Evolutionary conservation across 2,797 vertebrate genomes (phyloP).

Genomic region (Bovichtus diacanthus): DNA sequence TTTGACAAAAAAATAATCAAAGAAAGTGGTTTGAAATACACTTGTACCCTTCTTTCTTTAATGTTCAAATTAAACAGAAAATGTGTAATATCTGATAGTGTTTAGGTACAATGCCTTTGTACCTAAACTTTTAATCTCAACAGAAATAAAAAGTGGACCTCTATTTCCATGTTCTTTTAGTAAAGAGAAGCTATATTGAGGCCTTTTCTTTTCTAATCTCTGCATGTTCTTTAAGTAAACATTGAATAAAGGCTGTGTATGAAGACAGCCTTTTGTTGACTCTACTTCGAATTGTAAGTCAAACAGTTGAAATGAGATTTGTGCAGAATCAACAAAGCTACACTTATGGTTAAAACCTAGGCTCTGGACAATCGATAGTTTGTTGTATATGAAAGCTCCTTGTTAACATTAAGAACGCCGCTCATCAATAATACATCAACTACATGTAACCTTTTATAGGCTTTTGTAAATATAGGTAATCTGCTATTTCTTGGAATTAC

Average conservation of each 20-base stretch:
- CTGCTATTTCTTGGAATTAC: background rate
- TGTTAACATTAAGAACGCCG: background rate
- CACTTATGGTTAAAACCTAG: background rate
- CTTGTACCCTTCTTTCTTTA: background rate
- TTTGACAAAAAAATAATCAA: too few relatives aligned
- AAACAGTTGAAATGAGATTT: background rate
- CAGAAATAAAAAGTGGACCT: background rate
- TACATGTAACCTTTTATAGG: background rate
- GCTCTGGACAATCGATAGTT: background rate
- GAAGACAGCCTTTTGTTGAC: conserved; percentile 8
- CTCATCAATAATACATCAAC: background rate
- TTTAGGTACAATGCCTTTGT: background rate
- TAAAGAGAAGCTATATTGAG: background rate
- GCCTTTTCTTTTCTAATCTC: conserved; percentile 5
- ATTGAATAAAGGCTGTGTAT: background rate
- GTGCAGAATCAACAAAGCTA: background rate
- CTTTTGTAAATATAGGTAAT: background rate
- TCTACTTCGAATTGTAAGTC: background rate
- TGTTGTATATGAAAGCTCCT: background rate
- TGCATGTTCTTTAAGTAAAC: background rate
- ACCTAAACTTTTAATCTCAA: background rate
- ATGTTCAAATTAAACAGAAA: background rate
- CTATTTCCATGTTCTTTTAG: background rate
- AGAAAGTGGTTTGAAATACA: background rate
- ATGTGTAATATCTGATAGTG: background rate